Evolutionary conservation across 2,113 vertebrate genomes (phyloP).

Genomic region (Columba janthina): DNA sequence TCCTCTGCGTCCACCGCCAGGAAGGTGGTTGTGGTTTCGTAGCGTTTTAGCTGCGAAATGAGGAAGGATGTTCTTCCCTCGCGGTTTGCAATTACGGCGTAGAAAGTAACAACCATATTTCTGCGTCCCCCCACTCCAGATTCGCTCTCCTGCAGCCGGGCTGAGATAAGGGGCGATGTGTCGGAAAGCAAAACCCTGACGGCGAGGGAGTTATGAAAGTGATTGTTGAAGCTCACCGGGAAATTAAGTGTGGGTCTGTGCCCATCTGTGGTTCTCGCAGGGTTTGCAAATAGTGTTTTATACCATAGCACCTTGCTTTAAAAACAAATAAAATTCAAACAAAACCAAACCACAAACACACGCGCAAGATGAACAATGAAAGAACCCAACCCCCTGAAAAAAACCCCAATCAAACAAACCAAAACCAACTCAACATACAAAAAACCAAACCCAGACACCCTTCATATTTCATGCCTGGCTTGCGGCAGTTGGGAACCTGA

Average conservation of each 20-base stretch:
- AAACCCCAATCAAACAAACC: background rate
- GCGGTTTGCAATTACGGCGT: conserved; percentile 21
- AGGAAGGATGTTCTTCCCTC: conserved; percentile 64
- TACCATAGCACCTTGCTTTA: conserved; percentile 80
- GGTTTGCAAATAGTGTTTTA: conserved; percentile 76
- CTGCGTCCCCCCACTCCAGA: background rate
- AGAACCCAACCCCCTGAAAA: no score
- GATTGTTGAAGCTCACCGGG: background rate
- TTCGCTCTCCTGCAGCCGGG: background rate
- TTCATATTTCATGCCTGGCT: conserved; percentile 52
- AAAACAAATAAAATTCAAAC: background rate
- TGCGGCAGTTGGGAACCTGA: conserved; percentile 45
- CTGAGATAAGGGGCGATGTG: background rate
- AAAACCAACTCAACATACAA: no score
- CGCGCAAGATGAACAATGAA: no score
- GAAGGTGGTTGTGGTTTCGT: conserved; percentile 49
- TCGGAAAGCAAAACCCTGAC: background rate
- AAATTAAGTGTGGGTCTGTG: background rate
- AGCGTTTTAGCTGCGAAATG: conserved; percentile 28
- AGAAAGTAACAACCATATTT: conserved; percentile 42
- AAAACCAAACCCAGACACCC: no score
- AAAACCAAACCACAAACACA: no score
- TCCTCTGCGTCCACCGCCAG: background rate
- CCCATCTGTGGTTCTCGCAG: accelerated
- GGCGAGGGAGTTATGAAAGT: background rate